phyloP scores from a whole-genome alignment of 2,113 vertebrate species.

The Eira barbara region DNA sequence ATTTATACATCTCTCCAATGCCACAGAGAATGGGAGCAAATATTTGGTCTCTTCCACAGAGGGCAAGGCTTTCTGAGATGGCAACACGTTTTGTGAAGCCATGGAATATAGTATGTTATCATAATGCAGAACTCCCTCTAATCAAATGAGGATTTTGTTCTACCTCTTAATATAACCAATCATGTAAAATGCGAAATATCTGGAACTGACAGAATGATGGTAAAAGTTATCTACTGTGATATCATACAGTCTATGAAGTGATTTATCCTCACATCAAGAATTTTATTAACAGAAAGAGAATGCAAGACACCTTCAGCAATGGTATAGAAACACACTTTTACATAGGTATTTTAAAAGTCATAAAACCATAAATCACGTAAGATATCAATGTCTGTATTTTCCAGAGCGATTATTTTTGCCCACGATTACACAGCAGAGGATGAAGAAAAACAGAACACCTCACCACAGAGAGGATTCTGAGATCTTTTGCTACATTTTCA shows the following conservation, averaged over 20 bases:
- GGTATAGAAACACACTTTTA: neutral
- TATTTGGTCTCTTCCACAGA: neutral
- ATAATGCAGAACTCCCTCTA: neutral
- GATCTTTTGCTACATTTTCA: neutral
- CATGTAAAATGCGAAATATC: neutral
- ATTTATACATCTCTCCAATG: neutral
- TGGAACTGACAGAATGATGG: neutral
- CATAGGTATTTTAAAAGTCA: neutral
- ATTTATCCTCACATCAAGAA: neutral
- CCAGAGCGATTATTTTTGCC: neutral
- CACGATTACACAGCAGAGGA: rapidly evolving
- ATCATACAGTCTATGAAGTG: neutral
- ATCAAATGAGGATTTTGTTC: neutral
- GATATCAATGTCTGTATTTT: neutral
- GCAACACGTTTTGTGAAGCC: neutral
- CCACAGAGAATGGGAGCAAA: neutral
- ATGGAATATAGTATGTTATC: neutral
- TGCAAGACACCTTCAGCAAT: neutral
- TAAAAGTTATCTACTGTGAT: neutral
- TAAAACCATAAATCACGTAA: neutral
- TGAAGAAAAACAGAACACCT: neutral
- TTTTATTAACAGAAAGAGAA: neutral
- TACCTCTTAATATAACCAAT: neutral
- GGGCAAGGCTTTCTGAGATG: neutral
- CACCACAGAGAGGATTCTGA: neutral